Conservation (phyloP, 2,113 vertebrate species). For the Lophochroa leadbeateri region DNA sequence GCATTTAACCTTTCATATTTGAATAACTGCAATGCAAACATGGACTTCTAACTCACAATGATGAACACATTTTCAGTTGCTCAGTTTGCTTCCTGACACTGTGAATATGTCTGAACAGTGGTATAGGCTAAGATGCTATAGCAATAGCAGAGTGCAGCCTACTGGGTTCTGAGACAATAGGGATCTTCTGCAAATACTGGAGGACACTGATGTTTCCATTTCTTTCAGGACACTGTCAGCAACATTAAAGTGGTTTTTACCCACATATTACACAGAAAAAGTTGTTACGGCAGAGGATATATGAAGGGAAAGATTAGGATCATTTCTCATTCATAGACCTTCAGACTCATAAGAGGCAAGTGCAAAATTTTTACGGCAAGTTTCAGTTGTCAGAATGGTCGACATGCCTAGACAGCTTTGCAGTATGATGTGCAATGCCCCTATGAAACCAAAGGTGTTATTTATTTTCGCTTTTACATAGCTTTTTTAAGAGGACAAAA, state of each 20-base stretch:
- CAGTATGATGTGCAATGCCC: neutral
- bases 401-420: neutral
- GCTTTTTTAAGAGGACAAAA: neutral
- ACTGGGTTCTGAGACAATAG: neutral
- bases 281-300: neutral
- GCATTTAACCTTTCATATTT: neutral
- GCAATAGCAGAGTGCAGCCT: neutral
- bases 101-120: neutral
- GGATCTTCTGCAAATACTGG: neutral
- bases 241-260: neutral
- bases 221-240: neutral
- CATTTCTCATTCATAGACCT: neutral
- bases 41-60: neutral
- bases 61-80: neutral
- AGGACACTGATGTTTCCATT: neutral
- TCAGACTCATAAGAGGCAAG: neutral
- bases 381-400: neutral
- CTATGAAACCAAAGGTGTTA: neutral
- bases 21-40: neutral
- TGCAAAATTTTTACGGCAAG: neutral
- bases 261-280: neutral
- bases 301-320: neutral
- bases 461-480: neutral
- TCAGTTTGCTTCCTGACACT: neutral
- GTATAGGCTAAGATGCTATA: neutral